These are phyloP conservation scores for Aphaenogaster ashmeadi DNA, from an alignment of 1,140 invertebrate genomes.

Conservation along the genomic window DNA sequence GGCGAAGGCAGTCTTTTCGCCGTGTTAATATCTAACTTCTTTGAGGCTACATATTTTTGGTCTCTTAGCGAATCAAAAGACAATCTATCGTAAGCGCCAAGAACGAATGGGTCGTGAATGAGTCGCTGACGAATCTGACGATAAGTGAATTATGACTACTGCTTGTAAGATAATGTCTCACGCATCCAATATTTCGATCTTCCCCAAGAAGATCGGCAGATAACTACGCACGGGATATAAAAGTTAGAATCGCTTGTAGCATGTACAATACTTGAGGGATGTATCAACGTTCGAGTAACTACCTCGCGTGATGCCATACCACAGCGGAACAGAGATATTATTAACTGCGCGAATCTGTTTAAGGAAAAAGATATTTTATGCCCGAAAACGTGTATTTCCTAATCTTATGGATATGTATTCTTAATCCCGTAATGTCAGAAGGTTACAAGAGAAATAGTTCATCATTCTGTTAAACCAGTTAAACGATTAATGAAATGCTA, in stretches of 20 bases:
- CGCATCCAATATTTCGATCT: slow-evolving; percentile 25
- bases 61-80: slow-evolving; percentile 55
- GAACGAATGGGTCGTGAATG: slow-evolving; percentile 8
- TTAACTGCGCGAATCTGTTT: slow-evolving; percentile 3
- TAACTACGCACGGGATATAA: slow-evolving; percentile 19
- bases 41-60: slow-evolving; percentile 4
- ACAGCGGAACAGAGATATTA: slow-evolving; percentile 47
- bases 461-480: slow-evolving; percentile 26
- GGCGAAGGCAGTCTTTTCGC: slow-evolving; percentile 1
- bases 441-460: background rate
- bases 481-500: background rate
- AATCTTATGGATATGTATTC: background rate
- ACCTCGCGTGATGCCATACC: slow-evolving; percentile 74
- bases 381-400: background rate
- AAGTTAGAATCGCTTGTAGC: slow-evolving; percentile 57
- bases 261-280: slow-evolving; percentile 31
- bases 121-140: background rate
- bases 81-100: slow-evolving; percentile 42
- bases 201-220: background rate
- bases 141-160: slow-evolving; percentile 29
- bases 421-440: background rate
- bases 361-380: slow-evolving; percentile 34
- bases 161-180: slow-evolving; percentile 29
- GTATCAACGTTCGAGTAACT: slow-evolving; percentile 71
- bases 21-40: slow-evolving; percentile 29